Evolutionary conservation across 2,888 invertebrate species (phyloP).

Genomic region (Panzeria rudis): DNA sequence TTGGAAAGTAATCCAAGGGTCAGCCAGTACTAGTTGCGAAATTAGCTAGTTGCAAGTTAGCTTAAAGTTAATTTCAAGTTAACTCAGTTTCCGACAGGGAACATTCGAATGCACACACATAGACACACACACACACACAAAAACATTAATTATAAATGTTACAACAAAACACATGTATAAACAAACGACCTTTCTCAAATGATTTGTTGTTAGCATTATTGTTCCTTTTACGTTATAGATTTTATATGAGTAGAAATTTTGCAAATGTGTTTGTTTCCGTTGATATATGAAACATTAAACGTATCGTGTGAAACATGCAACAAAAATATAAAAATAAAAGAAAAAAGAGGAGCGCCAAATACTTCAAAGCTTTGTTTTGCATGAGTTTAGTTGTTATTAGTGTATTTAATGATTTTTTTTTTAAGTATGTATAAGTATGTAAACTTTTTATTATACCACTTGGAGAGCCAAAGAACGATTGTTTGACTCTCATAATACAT

Average conservation of each 20-base stretch:
- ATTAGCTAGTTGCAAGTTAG: too few relatives aligned
- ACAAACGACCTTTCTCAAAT: slow-evolving; percentile 60
- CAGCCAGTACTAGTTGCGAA: too few relatives aligned
- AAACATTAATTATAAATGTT: slow-evolving; percentile 5
- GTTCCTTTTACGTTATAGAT: slow-evolving; percentile 16
- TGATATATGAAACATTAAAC: neutral
- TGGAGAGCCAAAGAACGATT: too few relatives aligned
- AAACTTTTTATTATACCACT: too few relatives aligned
- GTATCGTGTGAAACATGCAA: slow-evolving; percentile 4
- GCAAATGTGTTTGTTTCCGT: neutral
- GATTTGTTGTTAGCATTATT: slow-evolving; percentile 21
- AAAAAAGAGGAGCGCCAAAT: slow-evolving; percentile 34
- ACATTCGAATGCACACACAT: neutral
- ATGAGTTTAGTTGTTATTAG: neutral
- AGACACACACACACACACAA: neutral
- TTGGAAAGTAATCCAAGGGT: too few relatives aligned
- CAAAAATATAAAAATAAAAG: neutral
- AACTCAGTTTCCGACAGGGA: too few relatives aligned
- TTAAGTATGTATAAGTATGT: neutral
- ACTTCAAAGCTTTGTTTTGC: neutral
- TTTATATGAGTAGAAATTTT: slow-evolving; percentile 11
- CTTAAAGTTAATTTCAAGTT: too few relatives aligned
- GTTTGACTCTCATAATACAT: too few relatives aligned
- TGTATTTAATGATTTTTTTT: neutral
- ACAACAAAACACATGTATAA: slow-evolving; percentile 49